A percentile compares a stretch with the other conserved stretches of the same genome.
Conservation (phyloP, 2,888 invertebrate species). For the Hanleya hanleyi region DNA sequence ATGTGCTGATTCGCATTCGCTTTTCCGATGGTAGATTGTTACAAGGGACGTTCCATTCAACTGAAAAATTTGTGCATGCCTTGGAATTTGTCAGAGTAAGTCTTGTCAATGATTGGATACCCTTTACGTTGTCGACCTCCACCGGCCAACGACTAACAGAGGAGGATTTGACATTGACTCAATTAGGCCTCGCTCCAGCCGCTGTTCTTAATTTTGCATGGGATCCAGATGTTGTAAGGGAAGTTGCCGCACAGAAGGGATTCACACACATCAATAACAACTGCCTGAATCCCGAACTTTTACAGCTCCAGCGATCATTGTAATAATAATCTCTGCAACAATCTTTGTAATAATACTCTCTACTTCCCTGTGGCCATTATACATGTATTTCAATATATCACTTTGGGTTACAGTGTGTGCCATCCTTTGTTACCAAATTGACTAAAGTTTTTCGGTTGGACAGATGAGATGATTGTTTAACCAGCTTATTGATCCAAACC, state of each 20-base stretch:
- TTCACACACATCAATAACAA: constrained; percentile 32
- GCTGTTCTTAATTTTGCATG: constrained; percentile 85
- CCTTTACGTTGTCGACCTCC: constrained; percentile 82
- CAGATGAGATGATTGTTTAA: no score
- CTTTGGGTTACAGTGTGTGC: no score
- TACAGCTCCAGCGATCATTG: constrained; percentile 74
- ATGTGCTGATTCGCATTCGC: constrained; percentile 87
- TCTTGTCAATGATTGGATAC: constrained; percentile 79
- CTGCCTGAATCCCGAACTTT: constrained; percentile 85
- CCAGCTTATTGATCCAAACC: no score
- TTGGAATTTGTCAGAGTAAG: constrained; percentile 86
- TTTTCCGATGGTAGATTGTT: constrained; percentile 81
- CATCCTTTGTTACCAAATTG: no score
- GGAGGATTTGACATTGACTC: constrained; percentile 80
- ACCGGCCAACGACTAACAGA: constrained; percentile 82
- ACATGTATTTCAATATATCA: no score
- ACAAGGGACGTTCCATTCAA: constrained; percentile 91
- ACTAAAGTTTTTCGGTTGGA: no score
- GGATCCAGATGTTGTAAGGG: constrained; percentile 74
- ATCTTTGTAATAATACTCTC: no score
- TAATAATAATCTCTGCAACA: no score
- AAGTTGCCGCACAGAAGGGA: constrained; percentile 62
- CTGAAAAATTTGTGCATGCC: constrained; percentile 84
- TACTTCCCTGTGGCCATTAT: no score
- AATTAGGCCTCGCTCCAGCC: constrained; percentile 88